Evolutionary conservation across 2,797 vertebrate genomes (phyloP).

Genomic region (Galaxias olidus): DNA sequence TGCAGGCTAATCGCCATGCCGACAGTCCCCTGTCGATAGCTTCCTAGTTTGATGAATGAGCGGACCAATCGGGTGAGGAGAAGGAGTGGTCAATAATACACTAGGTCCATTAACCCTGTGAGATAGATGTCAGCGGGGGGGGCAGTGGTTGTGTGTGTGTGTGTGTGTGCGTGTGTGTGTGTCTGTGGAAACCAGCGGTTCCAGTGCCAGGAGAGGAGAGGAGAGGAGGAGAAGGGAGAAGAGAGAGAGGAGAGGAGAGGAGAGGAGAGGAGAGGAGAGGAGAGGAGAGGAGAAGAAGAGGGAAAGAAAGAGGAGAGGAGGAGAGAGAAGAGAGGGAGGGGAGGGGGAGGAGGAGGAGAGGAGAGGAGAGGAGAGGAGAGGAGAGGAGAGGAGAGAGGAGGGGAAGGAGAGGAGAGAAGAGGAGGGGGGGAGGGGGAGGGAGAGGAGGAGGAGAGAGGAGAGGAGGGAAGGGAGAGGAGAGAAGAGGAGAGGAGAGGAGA

Average conservation of each 20-base stretch:
- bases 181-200: no score
- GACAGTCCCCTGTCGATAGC: conserved; percentile 23
- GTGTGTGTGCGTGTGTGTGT: not conserved
- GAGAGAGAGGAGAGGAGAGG: not conserved
- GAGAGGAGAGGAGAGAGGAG: no score
- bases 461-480: conserved; percentile 1
- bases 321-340: no score
- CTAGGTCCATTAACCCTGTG: not conserved
- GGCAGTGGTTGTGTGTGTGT: conserved; percentile 35
- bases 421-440: conserved; percentile 1
- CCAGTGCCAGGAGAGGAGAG: conserved; percentile 13
- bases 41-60: conserved; percentile 25
- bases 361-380: conserved; percentile 11
- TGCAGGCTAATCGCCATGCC: conserved; percentile 30
- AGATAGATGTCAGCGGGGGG: not conserved
- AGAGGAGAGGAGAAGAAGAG: conserved; percentile 5
- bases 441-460: not conserved
- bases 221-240: no score
- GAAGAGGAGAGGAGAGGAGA: no score
- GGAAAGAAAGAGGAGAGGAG: conserved; percentile 6
- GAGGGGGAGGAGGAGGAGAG: not conserved
- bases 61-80: not conserved
- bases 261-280: conserved; percentile 8
- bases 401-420: not conserved
- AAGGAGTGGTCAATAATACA: not conserved